These are phyloP conservation scores for Gorsachius magnificus DNA, from an alignment of 2,797 vertebrate species.

Conservation along the genomic window DNA sequence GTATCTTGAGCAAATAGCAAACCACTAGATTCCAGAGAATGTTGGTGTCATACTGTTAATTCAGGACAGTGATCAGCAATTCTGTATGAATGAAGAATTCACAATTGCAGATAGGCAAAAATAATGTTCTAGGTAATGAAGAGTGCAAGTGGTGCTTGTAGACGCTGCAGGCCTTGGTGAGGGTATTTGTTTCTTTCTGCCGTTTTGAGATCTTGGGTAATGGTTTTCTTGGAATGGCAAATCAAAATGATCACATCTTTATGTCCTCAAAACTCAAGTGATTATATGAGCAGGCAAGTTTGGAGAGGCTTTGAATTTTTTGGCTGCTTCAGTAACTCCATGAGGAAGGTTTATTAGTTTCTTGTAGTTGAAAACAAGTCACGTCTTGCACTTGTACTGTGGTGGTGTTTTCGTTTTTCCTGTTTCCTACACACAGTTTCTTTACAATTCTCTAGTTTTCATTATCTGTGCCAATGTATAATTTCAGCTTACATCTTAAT, in stretches of 20 bases:
- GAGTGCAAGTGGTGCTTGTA: neutral
- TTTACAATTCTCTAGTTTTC: neutral
- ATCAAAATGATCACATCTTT: neutral
- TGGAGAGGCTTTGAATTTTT: neutral
- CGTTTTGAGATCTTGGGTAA: neutral
- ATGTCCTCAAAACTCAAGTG: neutral
- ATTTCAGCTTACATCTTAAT: constrained; percentile 1
- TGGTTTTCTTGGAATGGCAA: neutral
- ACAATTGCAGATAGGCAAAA: neutral
- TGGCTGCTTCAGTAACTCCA: neutral
- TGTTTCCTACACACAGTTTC: neutral
- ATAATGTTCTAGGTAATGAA: neutral
- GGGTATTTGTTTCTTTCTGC: neutral
- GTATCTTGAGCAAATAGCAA: neutral
- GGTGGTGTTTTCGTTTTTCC: neutral
- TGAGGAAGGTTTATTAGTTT: neutral
- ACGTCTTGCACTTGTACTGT: neutral
- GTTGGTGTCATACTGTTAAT: neutral
- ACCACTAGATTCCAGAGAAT: neutral
- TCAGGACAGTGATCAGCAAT: neutral
- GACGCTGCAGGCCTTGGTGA: neutral
- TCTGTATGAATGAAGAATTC: neutral
- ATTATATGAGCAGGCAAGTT: neutral
- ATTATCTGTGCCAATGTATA: neutral
- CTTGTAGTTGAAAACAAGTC: neutral